Base-by-base conservation (phyloP, 2,797 vertebrate species). In the Clarias fuscus region DNA sequence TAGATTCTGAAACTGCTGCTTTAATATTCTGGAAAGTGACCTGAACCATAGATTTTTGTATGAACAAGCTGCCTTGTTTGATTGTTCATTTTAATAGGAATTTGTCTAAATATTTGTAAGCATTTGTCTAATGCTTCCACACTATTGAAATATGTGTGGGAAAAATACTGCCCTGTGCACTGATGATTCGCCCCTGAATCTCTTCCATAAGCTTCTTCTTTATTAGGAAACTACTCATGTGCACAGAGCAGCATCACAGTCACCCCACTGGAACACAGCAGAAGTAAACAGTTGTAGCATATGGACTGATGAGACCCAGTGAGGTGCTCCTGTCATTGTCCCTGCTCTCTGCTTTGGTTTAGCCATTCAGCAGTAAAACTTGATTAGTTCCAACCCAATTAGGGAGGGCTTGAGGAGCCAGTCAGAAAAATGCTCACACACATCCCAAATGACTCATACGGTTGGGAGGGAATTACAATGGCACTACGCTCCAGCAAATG, bases 321-420 rank as follows among this genome's bases (percentile, higher is more conserved):
- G 88, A 93, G 83, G 92, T 82, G 85, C 84, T 86, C 86, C 67
- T 92, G 83, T 93, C 92, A 90, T 92, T 76, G 82, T 90, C 77
- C 82, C 72, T 88, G 72, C 77, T 64, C 88, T 88, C 87, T 90
- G 90, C 93, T 92, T 89, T 89, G 89, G 91, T 87, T 93, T 88
- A 94, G 87, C 90, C 92, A 94, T 93, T 95, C 94, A 94, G 90
- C 91, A 82, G 92, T 94, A 92, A 94, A 94, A 95, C 87, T 1
- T 86, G 87, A 95, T 95, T 95, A 95, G 92, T 94, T 95, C 94
- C 95, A 91, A 85, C 92, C 94, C 94, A 95, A 93, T 95, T 95
- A 93, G 87, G 88, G 85, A 85, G 14, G 59, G 59, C 77, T 62
- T 64, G 58, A 80, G 84, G 87, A 88, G 84, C 76, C 73, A 22